A percentile compares a stretch with the other conserved stretches of the same genome.
Conservation (phyloP, 2,888 invertebrate species). For the Clanis bilineata region DNA sequence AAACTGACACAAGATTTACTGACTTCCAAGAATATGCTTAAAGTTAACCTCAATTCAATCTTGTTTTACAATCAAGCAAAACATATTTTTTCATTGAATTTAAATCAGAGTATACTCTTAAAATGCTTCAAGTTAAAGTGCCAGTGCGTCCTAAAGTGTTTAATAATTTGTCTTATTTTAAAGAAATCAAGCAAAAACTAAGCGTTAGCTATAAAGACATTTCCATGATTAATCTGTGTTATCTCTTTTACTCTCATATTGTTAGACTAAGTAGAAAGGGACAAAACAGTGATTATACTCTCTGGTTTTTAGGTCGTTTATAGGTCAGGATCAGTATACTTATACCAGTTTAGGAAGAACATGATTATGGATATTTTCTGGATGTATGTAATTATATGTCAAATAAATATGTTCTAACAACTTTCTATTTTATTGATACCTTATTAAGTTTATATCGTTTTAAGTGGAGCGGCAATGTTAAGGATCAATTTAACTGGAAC, state of each 20-base stretch:
- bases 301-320: too few relatives aligned
- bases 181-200: too few relatives aligned
- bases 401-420: background rate
- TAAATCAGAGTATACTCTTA: too few relatives aligned
- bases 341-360: background rate
- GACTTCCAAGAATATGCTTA: too few relatives aligned
- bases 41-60: too few relatives aligned
- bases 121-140: too few relatives aligned
- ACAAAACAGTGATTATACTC: background rate
- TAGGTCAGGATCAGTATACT: background rate
- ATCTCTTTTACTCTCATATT: background rate
- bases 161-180: too few relatives aligned
- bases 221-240: background rate
- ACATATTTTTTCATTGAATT: too few relatives aligned
- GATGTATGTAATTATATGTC: background rate
- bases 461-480: background rate
- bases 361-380: background rate
- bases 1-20: too few relatives aligned
- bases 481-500: background rate
- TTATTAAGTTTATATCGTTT: background rate
- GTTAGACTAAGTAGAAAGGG: background rate
- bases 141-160: too few relatives aligned
- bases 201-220: background rate
- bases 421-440: conserved; percentile 5
- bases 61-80: too few relatives aligned